These are phyloP conservation scores for Flexamia atlantica DNA, from an alignment of 2,888 invertebrate species.

Conservation along the genomic window DNA sequence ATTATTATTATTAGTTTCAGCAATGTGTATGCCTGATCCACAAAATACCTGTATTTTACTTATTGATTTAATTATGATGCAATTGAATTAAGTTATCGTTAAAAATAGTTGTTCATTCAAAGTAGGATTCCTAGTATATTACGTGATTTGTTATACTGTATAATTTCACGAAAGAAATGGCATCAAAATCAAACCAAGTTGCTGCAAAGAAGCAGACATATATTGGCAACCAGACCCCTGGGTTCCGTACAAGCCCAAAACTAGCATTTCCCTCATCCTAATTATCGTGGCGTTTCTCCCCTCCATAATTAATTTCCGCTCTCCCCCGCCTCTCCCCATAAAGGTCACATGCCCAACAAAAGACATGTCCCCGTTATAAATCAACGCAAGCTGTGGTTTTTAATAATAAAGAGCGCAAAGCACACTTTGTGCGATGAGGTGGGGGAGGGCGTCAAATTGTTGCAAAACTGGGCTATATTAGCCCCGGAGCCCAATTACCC, in stretches of 20 bases:
- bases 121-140: no score
- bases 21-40: no score
- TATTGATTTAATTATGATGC: no score
- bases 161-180: no score
- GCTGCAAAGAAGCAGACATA: neutral
- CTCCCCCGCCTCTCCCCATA: constrained; percentile 12
- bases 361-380: constrained; percentile 54
- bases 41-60: no score
- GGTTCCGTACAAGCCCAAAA: neutral
- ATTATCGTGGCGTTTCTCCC: constrained; percentile 33
- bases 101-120: no score
- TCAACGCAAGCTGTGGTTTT: constrained; percentile 60
- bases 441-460: constrained; percentile 42
- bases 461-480: constrained; percentile 47
- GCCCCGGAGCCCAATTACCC: constrained; percentile 20
- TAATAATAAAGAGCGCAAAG: constrained; percentile 56
- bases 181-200: no score
- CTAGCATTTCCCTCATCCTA: constrained; percentile 56
- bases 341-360: constrained; percentile 54
- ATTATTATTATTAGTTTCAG: no score
- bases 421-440: neutral
- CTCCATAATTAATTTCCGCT: constrained; percentile 44
- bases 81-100: no score
- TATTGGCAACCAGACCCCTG: neutral
- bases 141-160: no score